Percentiles rank a stretch among this genome's conserved stretches.
Evolutionary conservation across 2,888 invertebrate species (phyloP).

Genomic region (Oscheius sp.): DNA sequence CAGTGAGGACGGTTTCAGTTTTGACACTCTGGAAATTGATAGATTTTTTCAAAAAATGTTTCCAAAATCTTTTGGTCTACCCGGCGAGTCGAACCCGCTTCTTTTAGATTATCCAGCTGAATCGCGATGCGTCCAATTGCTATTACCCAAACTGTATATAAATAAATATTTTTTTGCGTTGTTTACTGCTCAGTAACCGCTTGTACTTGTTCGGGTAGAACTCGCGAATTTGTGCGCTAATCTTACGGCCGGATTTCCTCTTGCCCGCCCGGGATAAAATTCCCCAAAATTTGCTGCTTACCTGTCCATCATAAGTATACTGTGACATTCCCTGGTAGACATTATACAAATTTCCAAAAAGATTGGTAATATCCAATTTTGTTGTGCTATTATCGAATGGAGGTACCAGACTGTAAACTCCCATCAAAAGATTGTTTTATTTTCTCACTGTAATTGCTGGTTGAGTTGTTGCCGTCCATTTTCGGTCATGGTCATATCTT

Average conservation of each 20-base stretch:
- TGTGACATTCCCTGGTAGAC: conserved; percentile 69
- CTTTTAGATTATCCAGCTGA: too few relatives aligned
- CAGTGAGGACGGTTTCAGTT: conserved; percentile 51
- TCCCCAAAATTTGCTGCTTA: conserved; percentile 32
- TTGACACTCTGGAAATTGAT: conserved; percentile 48
- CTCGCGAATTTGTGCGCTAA: too few relatives aligned
- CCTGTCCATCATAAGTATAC: conserved; percentile 68
- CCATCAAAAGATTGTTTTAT: neutral
- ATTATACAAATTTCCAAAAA: conserved; percentile 61
- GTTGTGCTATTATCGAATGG: conserved; percentile 52
- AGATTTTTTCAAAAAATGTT: conserved; percentile 13
- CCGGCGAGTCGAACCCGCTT: too few relatives aligned
- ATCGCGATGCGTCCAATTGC: too few relatives aligned
- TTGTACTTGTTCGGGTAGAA: too few relatives aligned
- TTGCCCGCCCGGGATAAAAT: neutral
- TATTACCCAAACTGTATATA: too few relatives aligned
- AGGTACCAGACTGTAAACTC: conserved; percentile 53
- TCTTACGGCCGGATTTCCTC: too few relatives aligned
- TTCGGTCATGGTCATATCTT: conserved; percentile 46
- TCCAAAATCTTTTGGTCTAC: neutral
- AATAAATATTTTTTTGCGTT: too few relatives aligned
- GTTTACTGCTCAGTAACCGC: too few relatives aligned
- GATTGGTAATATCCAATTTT: conserved; percentile 62
- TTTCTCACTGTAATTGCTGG: conserved; percentile 32
- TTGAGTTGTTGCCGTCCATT: conserved; percentile 54